These are phyloP conservation scores for Idaea aversata DNA, from an alignment of 2,888 invertebrate genomes.

Conservation along the genomic window DNA sequence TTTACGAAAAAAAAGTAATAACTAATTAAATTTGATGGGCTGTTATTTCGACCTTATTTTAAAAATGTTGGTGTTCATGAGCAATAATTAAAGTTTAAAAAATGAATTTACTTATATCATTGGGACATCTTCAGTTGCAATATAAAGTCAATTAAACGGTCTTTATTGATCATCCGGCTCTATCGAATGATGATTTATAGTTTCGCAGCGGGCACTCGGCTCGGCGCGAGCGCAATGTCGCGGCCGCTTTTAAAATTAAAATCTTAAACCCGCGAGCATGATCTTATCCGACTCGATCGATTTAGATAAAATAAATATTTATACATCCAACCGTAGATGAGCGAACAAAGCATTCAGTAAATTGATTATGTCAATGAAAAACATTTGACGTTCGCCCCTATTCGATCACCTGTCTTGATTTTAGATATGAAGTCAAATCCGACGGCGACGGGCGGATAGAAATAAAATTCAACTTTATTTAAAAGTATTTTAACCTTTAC, in stretches of 20 bases:
- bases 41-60: no score
- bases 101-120: no score
- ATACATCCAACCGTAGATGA: conserved; percentile 74
- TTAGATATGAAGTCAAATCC: conserved; percentile 43
- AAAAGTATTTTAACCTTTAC: no score
- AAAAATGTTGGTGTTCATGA: conserved; percentile 9
- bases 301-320: conserved; percentile 81
- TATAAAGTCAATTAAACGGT: conserved; percentile 77
- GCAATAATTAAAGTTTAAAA: conserved; percentile 2
- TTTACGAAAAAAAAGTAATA: no score
- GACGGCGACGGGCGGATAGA: conserved; percentile 19
- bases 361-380: conserved; percentile 74
- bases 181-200: conserved; percentile 73
- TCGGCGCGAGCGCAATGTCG: conserved; percentile 67
- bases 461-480: no score
- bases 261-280: conserved; percentile 69
- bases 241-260: conserved; percentile 76
- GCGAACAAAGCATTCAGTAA: conserved; percentile 75
- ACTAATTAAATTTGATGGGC: no score
- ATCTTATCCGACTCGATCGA: conserved; percentile 78
- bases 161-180: conserved; percentile 66
- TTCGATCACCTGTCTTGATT: conserved; percentile 63
- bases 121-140: conserved; percentile 39
- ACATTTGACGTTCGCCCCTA: conserved; percentile 58
- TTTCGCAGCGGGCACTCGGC: conserved; percentile 72